Evolutionary conservation across 2,797 vertebrate species (phyloP).

Genomic region (Sebastes iracundus): DNA sequence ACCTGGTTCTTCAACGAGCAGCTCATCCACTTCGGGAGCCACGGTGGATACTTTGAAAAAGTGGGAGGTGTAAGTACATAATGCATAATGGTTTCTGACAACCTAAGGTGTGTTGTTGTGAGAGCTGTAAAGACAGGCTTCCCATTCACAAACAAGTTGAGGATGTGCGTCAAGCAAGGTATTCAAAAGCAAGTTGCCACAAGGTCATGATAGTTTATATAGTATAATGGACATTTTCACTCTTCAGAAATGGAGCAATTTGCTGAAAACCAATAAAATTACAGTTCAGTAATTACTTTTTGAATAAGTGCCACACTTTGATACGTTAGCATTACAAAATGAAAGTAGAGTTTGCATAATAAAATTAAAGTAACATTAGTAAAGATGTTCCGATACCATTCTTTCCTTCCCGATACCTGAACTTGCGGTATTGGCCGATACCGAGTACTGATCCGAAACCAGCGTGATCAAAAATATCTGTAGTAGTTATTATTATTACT

Average conservation of each 20-base stretch:
- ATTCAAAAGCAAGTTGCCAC: background rate
- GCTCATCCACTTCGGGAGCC: conserved; percentile 93
- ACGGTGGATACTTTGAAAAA: conserved; percentile 95
- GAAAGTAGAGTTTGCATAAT: background rate
- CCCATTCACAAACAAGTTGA: background rate
- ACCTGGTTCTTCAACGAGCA: conserved; percentile 97
- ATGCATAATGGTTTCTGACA: background rate
- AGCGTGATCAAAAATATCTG: too few species aligned
- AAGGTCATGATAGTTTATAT: background rate
- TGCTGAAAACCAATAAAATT: background rate
- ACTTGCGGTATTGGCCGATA: too few species aligned
- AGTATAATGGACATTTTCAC: background rate
- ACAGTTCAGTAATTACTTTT: background rate
- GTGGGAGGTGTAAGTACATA: conserved; percentile 94
- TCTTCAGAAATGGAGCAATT: background rate
- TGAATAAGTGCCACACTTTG: background rate
- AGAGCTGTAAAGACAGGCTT: background rate
- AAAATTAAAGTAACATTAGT: background rate
- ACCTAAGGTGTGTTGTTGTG: background rate
- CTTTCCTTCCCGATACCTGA: too few species aligned
- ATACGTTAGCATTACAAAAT: background rate
- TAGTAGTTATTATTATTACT: too few species aligned
- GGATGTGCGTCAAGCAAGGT: background rate
- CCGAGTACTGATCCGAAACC: too few species aligned
- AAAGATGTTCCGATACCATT: too few species aligned